Conservation (phyloP, 2,113 vertebrate genomes). For the Bagarius yarrelli region DNA sequence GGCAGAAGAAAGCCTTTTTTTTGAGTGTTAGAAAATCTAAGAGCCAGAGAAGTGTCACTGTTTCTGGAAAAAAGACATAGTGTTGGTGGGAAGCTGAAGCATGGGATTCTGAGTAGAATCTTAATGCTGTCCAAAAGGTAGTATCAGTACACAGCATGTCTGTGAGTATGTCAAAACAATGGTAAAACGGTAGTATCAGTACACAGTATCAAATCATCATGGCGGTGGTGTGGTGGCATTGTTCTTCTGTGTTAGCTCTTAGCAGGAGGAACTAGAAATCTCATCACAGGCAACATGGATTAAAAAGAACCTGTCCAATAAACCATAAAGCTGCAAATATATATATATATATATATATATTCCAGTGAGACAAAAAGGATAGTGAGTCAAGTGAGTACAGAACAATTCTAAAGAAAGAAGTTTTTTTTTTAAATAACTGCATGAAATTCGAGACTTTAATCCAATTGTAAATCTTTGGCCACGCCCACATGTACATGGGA, state of each 20-base stretch:
- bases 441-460: background rate
- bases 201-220: background rate
- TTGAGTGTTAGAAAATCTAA: background rate
- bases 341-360: too few relatives aligned
- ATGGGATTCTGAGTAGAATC: too few relatives aligned
- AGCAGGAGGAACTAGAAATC: slow-evolving; percentile 1
- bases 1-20: background rate
- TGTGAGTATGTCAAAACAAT: too few relatives aligned
- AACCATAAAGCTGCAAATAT: background rate
- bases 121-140: background rate
- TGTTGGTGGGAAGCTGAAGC: too few relatives aligned
- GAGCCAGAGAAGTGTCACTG: background rate
- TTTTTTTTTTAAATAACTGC: background rate
- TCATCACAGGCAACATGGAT: background rate
- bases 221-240: background rate
- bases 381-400: background rate
- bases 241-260: background rate
- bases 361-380: background rate
- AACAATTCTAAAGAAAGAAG: background rate
- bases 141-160: background rate
- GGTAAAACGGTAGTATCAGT: background rate
- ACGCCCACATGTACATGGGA: too few relatives aligned
- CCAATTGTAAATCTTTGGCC: background rate
- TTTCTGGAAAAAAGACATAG: background rate
- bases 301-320: background rate